Percentiles rank a stretch among this genome's conserved stretches.
Evolutionary conservation across 2,113 vertebrate species (phyloP).

Genomic region (Argyrosomus japonicus): DNA sequence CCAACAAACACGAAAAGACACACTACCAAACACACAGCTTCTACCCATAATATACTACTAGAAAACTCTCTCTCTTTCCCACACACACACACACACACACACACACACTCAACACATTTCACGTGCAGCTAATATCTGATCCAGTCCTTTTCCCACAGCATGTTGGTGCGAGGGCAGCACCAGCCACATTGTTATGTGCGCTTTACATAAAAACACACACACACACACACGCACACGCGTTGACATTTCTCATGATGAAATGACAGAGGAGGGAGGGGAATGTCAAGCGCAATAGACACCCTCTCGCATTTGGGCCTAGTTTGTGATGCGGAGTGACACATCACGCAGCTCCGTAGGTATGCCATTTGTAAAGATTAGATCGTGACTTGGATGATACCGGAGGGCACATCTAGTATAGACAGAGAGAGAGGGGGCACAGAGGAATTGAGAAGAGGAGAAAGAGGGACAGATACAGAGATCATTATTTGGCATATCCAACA

Average conservation of each 20-base stretch:
- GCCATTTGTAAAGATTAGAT: slow-evolving; percentile 67
- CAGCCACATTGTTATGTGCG: background rate
- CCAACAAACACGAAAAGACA: too few relatives aligned
- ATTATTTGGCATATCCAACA: slow-evolving; percentile 67
- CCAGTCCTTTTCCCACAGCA: background rate
- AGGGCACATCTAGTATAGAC: slow-evolving; percentile 26
- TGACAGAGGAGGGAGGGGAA: slow-evolving; percentile 37
- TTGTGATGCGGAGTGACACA: slow-evolving; percentile 63
- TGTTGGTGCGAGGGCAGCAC: background rate
- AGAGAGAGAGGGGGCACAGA: background rate
- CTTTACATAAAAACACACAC: slow-evolving; percentile 24
- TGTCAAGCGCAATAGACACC: slow-evolving; percentile 51
- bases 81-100: background rate
- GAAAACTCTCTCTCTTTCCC: background rate
- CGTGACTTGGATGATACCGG: slow-evolving; percentile 55
- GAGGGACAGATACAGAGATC: slow-evolving; percentile 40
- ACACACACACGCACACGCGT: slow-evolving; percentile 14
- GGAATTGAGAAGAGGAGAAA: slow-evolving; percentile 7
- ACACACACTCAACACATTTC: background rate
- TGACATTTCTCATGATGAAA: slow-evolving; percentile 69
- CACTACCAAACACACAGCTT: background rate
- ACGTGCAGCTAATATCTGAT: background rate
- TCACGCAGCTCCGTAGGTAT: slow-evolving; percentile 50
- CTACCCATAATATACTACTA: background rate
- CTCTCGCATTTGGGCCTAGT: slow-evolving; percentile 11